phyloP scores from a whole-genome alignment of 2,888 invertebrate species.

The Cosmia pyralina region DNA sequence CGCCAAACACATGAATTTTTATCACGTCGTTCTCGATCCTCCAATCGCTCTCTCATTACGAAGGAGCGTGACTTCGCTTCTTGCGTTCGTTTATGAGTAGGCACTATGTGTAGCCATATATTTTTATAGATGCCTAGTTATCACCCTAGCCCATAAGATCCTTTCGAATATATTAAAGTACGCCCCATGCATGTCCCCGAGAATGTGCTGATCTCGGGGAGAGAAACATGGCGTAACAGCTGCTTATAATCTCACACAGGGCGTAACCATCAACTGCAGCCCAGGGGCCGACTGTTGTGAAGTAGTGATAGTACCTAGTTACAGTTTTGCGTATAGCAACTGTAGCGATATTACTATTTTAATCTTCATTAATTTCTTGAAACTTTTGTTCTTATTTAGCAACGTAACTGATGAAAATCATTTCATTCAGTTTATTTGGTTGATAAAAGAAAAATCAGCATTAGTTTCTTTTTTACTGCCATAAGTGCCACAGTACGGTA shows the following conservation, averaged over 20 bases:
- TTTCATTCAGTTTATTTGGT: background rate
- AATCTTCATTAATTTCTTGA: background rate
- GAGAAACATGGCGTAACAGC: slow-evolving; percentile 61
- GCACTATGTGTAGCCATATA: slow-evolving; percentile 46
- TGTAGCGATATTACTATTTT: background rate
- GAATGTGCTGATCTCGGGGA: slow-evolving; percentile 57
- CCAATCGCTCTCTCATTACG: slow-evolving; percentile 36
- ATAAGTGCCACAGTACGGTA: background rate
- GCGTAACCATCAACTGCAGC: slow-evolving; percentile 56
- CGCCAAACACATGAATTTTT: slow-evolving; percentile 50
- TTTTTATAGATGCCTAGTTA: slow-evolving; percentile 55
- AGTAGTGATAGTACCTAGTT: slow-evolving; percentile 12
- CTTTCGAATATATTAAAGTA: slow-evolving; percentile 57
- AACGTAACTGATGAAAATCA: background rate
- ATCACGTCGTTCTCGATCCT: slow-evolving; percentile 39
- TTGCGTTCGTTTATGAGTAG: slow-evolving; percentile 41
- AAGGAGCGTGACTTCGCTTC: slow-evolving; percentile 41
- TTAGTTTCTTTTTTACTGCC: background rate
- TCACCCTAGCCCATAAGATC: slow-evolving; percentile 49
- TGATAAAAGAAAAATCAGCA: slow-evolving; percentile 3
- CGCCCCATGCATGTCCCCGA: slow-evolving; percentile 52
- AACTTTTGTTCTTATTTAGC: background rate
- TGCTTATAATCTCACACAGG: slow-evolving; percentile 57
- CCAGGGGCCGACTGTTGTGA: slow-evolving; percentile 24
- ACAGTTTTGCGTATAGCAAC: slow-evolving; percentile 19